phyloP scores from a whole-genome alignment of 2,888 invertebrate genomes.

The Mythimna albipuncta region DNA sequence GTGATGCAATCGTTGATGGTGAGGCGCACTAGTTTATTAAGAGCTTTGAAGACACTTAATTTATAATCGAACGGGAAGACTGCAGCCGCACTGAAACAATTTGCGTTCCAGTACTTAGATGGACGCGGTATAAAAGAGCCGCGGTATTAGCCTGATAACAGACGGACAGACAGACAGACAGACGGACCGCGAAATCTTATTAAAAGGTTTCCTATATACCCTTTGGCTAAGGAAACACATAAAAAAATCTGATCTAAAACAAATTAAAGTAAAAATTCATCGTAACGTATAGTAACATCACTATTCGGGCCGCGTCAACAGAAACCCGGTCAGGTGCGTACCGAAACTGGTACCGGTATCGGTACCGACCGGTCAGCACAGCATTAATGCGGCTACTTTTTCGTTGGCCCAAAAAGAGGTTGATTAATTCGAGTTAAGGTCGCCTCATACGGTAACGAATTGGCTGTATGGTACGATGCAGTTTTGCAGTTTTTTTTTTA shows the following conservation, averaged over 20 bases:
- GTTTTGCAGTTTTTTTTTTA: not conserved
- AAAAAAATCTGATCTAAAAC: not conserved
- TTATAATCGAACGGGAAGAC: no score
- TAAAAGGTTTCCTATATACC: no score
- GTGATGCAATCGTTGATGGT: no score
- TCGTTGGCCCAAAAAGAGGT: slow-evolving; percentile 57
- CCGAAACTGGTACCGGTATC: slow-evolving; percentile 59
- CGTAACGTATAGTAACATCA: slow-evolving; percentile 50
- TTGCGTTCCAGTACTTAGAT: no score
- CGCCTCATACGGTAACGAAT: slow-evolving; percentile 20
- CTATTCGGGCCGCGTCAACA: slow-evolving; percentile 52
- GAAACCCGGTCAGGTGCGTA: slow-evolving; percentile 65
- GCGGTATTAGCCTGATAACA: no score
- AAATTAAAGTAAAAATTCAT: not conserved
- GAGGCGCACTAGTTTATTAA: no score
- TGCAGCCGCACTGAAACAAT: no score
- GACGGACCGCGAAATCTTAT: no score
- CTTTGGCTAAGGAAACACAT: no score
- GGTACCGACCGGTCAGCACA: slow-evolving; percentile 59
- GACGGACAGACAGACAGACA: no score
- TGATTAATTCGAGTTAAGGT: slow-evolving; percentile 58
- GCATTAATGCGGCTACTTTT: slow-evolving; percentile 61
- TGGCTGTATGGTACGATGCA: not conserved
- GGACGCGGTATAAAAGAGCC: no score
- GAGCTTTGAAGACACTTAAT: no score